Percentiles rank a stretch among this genome's conserved stretches.
Conservation (phyloP, 2,113 vertebrate species). For the Myotis yumanensis region DNA sequence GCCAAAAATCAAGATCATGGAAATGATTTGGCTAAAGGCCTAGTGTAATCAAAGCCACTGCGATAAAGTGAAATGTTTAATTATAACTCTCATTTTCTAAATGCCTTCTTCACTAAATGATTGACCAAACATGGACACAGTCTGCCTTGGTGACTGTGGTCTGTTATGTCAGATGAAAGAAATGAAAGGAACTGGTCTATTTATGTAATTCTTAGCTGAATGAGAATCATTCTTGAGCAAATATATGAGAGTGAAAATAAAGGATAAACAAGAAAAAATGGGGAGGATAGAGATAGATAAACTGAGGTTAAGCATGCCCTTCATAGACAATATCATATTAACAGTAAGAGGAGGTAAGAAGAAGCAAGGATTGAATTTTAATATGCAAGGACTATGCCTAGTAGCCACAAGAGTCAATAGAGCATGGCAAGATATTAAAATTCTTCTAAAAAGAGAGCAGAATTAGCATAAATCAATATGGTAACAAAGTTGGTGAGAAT, state of each 20-base stretch:
- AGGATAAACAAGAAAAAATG: background rate
- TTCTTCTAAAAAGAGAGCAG: background rate
- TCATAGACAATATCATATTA: background rate
- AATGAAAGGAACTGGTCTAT: background rate
- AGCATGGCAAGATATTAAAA: background rate
- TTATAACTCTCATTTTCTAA: conserved; percentile 64
- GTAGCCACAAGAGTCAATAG: background rate
- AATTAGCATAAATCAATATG: background rate
- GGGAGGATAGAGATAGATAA: background rate
- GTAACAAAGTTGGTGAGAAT: background rate
- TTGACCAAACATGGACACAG: conserved; percentile 19
- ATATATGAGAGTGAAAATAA: background rate
- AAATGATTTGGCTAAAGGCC: conserved; percentile 60
- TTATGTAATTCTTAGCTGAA: background rate
- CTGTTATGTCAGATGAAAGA: background rate
- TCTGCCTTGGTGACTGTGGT: background rate
- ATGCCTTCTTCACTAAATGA: conserved; percentile 41
- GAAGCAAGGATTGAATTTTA: background rate
- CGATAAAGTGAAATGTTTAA: conserved; percentile 61
- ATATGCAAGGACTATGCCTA: background rate
- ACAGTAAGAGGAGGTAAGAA: background rate
- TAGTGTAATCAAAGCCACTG: conserved; percentile 45
- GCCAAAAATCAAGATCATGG: conserved; percentile 51
- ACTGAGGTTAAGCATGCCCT: background rate
- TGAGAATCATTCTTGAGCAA: background rate